Percentiles rank a stretch among this genome's conserved stretches.
phyloP scores from a whole-genome alignment of 2,888 invertebrate genomes.

The Eurois occulta region DNA sequence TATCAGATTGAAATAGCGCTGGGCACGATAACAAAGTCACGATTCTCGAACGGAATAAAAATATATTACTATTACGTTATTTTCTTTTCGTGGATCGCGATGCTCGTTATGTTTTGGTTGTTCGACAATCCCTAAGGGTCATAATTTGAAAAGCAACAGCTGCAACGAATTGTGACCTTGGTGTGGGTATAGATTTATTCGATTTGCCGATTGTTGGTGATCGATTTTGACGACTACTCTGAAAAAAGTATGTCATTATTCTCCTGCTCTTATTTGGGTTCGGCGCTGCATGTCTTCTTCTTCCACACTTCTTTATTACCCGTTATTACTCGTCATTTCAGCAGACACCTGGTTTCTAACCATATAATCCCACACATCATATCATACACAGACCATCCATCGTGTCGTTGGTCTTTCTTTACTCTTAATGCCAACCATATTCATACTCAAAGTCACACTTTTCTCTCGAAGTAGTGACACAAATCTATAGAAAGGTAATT shows the following conservation, averaged over 20 bases:
- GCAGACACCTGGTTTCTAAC: background rate
- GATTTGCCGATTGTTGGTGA: background rate
- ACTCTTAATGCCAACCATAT: background rate
- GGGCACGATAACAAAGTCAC: slow-evolving; percentile 14
- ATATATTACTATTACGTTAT: slow-evolving; percentile 3
- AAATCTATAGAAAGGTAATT: background rate
- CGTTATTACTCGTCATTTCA: background rate
- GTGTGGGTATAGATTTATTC: background rate
- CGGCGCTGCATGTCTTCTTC: background rate
- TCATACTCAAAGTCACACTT: background rate
- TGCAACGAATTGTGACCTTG: background rate
- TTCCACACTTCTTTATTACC: background rate
- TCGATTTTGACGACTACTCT: background rate
- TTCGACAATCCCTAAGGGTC: background rate
- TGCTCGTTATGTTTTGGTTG: slow-evolving; percentile 10
- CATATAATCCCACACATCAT: background rate
- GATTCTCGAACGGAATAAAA: slow-evolving; percentile 14
- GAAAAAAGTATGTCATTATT: background rate
- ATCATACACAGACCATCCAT: background rate
- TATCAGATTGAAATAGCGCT: slow-evolving; percentile 14
- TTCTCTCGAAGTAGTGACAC: background rate
- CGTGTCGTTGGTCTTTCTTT: background rate
- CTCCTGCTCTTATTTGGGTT: background rate
- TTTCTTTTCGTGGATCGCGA: background rate
- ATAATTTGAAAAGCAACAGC: slow-evolving; percentile 9